phyloP scores from a whole-genome alignment of 2,113 vertebrate genomes.

The Pitta sordida region DNA sequence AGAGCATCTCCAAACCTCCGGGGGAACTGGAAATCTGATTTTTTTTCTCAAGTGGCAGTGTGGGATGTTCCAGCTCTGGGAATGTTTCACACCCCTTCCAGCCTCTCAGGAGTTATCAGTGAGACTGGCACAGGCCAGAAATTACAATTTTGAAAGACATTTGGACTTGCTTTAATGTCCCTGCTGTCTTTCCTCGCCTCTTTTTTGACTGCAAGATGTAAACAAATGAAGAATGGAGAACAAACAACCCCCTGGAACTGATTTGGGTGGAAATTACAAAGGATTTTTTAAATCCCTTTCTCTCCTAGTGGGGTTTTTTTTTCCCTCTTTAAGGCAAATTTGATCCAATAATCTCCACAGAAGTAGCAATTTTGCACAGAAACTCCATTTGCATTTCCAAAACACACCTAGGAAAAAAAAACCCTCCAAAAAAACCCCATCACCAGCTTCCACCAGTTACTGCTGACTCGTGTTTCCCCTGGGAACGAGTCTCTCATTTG shows the following conservation, averaged over 20 bases:
- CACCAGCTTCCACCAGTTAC: neutral
- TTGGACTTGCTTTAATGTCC: neutral
- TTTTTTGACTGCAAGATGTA: neutral
- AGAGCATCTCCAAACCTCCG: fast-evolving
- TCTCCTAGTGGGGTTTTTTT: neutral
- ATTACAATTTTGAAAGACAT: neutral
- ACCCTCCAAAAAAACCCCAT: neutral
- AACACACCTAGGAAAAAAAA: neutral
- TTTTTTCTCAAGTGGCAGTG: neutral
- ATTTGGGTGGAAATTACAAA: neutral
- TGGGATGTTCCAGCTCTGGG: fast-evolving
- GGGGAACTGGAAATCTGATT: neutral
- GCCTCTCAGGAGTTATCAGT: neutral
- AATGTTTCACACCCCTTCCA: neutral
- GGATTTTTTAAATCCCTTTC: neutral
- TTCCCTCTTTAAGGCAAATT: neutral
- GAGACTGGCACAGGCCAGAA: neutral
- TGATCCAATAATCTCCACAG: neutral
- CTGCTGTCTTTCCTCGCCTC: neutral
- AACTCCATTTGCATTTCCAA: neutral
- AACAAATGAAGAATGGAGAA: neutral
- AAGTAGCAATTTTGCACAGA: neutral
- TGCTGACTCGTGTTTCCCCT: fast-evolving
- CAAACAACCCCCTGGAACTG: neutral
- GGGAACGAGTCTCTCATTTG: neutral